Percentiles rank a stretch among this genome's conserved stretches.
Conservation (phyloP, 2,113 vertebrate species). For the Opisthocomus hoazin region DNA sequence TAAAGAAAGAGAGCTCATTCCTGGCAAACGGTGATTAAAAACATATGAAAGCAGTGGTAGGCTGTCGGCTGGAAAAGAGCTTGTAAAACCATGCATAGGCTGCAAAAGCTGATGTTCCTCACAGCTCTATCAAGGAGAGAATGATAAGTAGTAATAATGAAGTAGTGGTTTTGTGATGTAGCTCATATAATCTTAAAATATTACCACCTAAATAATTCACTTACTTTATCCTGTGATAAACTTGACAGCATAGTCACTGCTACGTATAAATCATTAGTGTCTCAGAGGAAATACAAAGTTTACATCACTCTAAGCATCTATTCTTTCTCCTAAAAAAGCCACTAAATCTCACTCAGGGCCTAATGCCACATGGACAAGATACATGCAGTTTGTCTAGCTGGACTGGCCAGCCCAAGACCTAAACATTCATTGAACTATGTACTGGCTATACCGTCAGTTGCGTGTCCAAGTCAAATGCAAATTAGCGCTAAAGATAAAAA, state of each 20-base stretch:
- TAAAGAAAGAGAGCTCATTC: background rate
- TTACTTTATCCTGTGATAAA: background rate
- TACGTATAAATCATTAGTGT: background rate
- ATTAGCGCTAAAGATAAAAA: background rate
- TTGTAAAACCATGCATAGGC: background rate
- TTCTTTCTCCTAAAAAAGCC: background rate
- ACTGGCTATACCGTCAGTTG: background rate
- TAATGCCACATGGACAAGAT: background rate
- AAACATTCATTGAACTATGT: background rate
- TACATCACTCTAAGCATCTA: background rate
- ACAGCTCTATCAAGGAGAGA: fast-evolving
- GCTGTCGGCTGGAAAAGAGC: background rate
- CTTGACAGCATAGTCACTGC: background rate
- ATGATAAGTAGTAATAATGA: background rate
- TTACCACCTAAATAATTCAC: background rate
- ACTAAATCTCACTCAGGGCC: background rate
- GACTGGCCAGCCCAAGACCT: background rate
- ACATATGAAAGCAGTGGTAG: background rate
- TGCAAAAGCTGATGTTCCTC: background rate
- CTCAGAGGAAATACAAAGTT: background rate
- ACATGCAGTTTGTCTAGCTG: background rate
- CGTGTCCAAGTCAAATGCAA: background rate
- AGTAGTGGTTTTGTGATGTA: background rate
- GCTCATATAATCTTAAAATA: background rate
- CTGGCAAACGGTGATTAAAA: background rate